A percentile compares a stretch with the other conserved stretches of the same genome.
Evolutionary conservation across 2,888 invertebrate genomes (phyloP).

Genomic region (Gryllus longicercus): DNA sequence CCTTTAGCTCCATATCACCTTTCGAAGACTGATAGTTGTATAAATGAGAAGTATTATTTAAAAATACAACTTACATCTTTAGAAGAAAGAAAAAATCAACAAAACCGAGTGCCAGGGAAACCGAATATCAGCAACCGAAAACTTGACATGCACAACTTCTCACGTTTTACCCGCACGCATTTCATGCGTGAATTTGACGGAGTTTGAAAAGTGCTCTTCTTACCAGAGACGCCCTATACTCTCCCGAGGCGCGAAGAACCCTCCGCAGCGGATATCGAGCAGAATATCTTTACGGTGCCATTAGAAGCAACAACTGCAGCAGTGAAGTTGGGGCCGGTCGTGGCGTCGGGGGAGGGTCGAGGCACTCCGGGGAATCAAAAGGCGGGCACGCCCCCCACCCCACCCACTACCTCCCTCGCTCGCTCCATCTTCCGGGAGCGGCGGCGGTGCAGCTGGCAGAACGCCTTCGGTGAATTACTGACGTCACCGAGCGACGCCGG

Average conservation of each 20-base stretch:
- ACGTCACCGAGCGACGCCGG: not conserved
- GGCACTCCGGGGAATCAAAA: not conserved
- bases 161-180: too few relatives aligned
- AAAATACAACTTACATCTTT: too few relatives aligned
- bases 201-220: not conserved
- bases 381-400: too few relatives aligned
- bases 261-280: not conserved
- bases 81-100: too few relatives aligned
- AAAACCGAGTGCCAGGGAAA: too few relatives aligned
- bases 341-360: not conserved
- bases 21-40: too few relatives aligned
- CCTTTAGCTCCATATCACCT: too few relatives aligned
- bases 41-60: too few relatives aligned
- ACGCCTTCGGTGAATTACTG: not conserved
- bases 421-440: too few relatives aligned
- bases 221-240: not conserved
- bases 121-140: too few relatives aligned
- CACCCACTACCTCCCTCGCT: not conserved
- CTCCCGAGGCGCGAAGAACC: not conserved
- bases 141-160: too few relatives aligned
- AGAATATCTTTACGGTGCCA: conserved; percentile 17
- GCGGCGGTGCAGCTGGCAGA: not conserved
- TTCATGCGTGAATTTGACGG: too few relatives aligned
- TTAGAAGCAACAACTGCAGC: not conserved
- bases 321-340: not conserved